Base-by-base conservation (phyloP, 2,888 invertebrate species). In the Hirudinaria manillensis region DNA sequence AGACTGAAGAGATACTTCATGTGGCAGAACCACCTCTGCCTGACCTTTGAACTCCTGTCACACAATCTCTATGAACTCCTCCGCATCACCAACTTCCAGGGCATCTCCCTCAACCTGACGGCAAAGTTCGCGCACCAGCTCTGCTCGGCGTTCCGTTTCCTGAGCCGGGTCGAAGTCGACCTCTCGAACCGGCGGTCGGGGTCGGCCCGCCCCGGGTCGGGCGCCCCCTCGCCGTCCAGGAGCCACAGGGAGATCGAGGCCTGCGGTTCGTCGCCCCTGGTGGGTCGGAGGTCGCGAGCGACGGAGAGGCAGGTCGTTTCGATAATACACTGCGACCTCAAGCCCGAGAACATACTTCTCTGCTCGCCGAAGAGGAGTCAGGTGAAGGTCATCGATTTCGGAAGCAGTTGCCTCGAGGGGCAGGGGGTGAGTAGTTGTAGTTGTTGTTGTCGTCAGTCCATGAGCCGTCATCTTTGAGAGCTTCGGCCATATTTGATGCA, bases 381-480 rank as follows among this genome's bases (percentile, higher is more conserved):
- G 83, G 99, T 99, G 87, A 99, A 99, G 89, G 98, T 99, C 86
- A 98, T 99, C 85, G 99, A 99, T 89, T 99, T 99, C 88, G 99
- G 99, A 83, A 97, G 96, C 88, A 98, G 97, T 81, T 99, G 99
- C 90, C 98, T 99, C 88, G 90, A 97, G 86, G 99, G 98, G 82
- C 96, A 98, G 88, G 90, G 96, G 90, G 96, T 97, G 72, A 99
- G 99, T 56, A 13, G 7, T 24, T 27, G 7, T 16, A 1, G n/a
- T 13, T 45, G 13, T 16, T 45, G n/a, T n/a, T n/a, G n/a, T 89
- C 98, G 99, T 88, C 99, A 99, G 88, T 99, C 99, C 86, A 99
- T 99, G 88, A 97, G 97, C 83, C 90, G 97, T 87, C 85, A 85
- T 78, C 21, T 21, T 21, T 67, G 21, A 19, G n/a, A n/a, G n/a